A percentile compares a stretch with the other conserved stretches of the same genome.
These are phyloP conservation scores for Parapsyche elsis DNA, from an alignment of 1,140 invertebrate genomes.

Conservation along the genomic window DNA sequence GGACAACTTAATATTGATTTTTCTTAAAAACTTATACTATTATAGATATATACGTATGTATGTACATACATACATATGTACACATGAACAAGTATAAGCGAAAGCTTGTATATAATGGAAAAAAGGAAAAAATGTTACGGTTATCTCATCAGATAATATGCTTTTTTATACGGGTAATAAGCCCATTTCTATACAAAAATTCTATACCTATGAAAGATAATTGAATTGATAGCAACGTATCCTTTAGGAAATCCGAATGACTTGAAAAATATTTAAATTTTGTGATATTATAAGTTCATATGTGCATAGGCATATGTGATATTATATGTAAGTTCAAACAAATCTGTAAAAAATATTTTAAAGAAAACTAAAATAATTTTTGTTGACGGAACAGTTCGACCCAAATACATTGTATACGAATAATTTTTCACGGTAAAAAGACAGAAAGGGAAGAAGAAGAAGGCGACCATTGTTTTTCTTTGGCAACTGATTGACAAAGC, in stretches of 20 bases:
- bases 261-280: not conserved
- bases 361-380: not conserved
- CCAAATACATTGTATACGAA: not conserved
- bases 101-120: conserved; percentile 1
- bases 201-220: too few species aligned
- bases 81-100: not conserved
- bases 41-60: not conserved
- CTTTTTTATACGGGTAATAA: too few species aligned
- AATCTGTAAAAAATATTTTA: not conserved
- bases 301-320: not conserved
- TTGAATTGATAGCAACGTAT: too few species aligned
- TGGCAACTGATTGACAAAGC: not conserved
- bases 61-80: not conserved
- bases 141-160: not conserved
- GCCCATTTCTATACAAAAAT: too few species aligned
- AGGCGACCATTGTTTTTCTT: not conserved
- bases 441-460: not conserved
- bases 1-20: not conserved
- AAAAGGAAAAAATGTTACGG: not conserved
- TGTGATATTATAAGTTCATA: not conserved
- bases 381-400: not conserved
- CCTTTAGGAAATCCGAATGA: not conserved
- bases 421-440: conserved; percentile 3
- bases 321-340: too few species aligned
- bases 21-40: not conserved